These are phyloP conservation scores for Siniperca knerii DNA, from an alignment of 2,113 vertebrate species.

Conservation along the genomic window DNA sequence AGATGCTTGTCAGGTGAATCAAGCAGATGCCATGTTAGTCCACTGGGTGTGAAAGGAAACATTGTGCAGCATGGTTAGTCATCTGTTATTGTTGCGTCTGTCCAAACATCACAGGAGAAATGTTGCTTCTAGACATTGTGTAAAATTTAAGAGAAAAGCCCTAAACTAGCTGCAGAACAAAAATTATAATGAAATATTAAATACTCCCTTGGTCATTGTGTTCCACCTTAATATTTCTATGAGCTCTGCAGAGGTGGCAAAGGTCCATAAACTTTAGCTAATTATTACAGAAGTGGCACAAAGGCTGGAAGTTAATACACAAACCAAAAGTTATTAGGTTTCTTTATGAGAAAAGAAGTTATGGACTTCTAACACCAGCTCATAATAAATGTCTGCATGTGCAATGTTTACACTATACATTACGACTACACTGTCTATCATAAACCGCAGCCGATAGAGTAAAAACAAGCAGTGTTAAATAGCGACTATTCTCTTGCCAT, in stretches of 20 bases:
- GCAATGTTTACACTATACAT: conserved; percentile 2
- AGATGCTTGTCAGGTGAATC: conserved; percentile 50
- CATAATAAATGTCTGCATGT: conserved; percentile 10
- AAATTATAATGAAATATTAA: background rate
- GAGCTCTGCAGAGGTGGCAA: background rate
- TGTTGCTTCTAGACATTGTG: background rate
- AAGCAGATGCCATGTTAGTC: conserved; percentile 55
- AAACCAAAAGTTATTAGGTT: background rate
- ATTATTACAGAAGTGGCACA: conserved; percentile 14
- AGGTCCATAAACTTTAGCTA: conserved; percentile 4
- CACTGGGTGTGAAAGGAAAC: conserved; percentile 57
- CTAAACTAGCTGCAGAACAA: background rate
- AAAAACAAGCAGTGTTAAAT: conserved; percentile 46
- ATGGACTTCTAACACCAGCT: background rate
- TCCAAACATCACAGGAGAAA: conserved; percentile 42
- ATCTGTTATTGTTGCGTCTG: conserved; percentile 54
- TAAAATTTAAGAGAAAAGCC: background rate
- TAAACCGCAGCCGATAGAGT: conserved; percentile 5
- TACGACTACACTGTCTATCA: background rate
- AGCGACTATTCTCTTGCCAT: conserved; percentile 36
- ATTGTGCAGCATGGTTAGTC: conserved; percentile 56
- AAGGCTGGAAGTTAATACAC: background rate
- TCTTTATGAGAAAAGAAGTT: background rate
- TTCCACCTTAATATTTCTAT: background rate
- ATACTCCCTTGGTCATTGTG: background rate